A percentile compares a stretch with the other conserved stretches of the same genome.
phyloP scores from a whole-genome alignment of 1,140 invertebrate genomes.

The Pollicipes pollicipes region DNA sequence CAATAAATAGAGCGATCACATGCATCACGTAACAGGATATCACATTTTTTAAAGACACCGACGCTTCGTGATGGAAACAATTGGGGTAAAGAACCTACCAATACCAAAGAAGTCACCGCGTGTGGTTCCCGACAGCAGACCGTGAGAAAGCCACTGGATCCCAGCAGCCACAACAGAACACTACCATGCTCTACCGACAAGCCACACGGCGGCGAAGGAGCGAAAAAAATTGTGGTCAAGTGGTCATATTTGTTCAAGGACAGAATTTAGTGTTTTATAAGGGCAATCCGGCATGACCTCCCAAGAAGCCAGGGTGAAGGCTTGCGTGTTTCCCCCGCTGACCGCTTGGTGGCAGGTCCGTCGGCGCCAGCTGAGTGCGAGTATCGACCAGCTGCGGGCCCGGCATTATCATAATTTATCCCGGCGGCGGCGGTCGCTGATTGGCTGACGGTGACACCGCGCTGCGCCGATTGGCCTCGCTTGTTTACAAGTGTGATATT shows the following conservation, averaged over 20 bases:
- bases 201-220: neutral
- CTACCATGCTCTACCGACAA: neutral
- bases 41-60: too few relatives aligned
- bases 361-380: neutral
- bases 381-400: neutral
- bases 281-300: neutral
- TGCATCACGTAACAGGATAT: too few relatives aligned
- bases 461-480: neutral
- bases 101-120: neutral
- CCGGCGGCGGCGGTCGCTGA: neutral
- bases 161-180: neutral
- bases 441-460: neutral
- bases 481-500: conserved; percentile 2
- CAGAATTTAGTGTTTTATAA: neutral
- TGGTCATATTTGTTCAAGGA: neutral
- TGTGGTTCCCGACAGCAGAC: neutral
- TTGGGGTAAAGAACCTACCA: neutral
- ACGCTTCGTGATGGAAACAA: too few relatives aligned
- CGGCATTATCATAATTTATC: conserved; percentile 1
- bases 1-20: neutral
- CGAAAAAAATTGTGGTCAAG: neutral
- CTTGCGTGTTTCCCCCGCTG: neutral
- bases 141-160: neutral
- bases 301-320: neutral
- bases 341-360: neutral